phyloP scores from a whole-genome alignment of 2,888 invertebrate species.

The Caenorhabditis imperialis region DNA sequence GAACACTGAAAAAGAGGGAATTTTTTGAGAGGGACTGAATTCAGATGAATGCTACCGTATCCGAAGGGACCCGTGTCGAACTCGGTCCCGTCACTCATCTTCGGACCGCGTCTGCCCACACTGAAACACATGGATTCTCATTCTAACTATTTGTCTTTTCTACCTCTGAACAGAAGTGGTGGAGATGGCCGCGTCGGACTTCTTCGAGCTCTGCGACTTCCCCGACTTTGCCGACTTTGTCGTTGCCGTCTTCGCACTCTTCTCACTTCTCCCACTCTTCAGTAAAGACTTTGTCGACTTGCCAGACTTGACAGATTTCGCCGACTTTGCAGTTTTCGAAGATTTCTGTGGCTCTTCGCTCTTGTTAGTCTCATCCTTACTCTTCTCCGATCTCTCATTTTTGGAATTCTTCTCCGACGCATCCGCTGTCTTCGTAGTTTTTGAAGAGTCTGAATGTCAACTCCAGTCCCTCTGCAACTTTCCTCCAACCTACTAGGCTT shows the following conservation, averaged over 20 bases:
- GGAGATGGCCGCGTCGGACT: background rate
- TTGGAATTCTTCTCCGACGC: slow-evolving; percentile 31
- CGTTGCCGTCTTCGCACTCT: background rate
- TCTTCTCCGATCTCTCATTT: slow-evolving; percentile 16
- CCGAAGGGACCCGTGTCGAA: slow-evolving; percentile 54
- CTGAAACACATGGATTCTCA: too few species aligned
- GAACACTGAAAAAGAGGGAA: slow-evolving; percentile 48
- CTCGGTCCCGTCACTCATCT: slow-evolving; percentile 57
- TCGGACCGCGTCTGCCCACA: slow-evolving; percentile 36
- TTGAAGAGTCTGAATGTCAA: slow-evolving; percentile 31
- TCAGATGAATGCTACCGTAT: slow-evolving; percentile 10
- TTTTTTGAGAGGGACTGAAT: too few species aligned
- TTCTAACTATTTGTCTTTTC: too few species aligned
- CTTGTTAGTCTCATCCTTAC: slow-evolving; percentile 5
- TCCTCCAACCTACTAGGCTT: slow-evolving; percentile 30
- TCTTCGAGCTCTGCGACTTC: background rate
- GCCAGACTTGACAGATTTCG: too few species aligned
- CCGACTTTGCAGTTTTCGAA: slow-evolving; percentile 5
- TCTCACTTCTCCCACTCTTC: background rate
- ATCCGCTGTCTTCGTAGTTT: slow-evolving; percentile 30
- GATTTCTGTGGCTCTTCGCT: slow-evolving; percentile 1
- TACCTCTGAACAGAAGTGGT: slow-evolving; percentile 30
- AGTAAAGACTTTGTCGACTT: too few species aligned
- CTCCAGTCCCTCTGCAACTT: background rate
- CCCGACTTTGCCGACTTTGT: background rate